A percentile compares a stretch with the other conserved stretches of the same genome.
Conservation (phyloP, 2,888 invertebrate species). For the Meghimatium bilineatum region DNA sequence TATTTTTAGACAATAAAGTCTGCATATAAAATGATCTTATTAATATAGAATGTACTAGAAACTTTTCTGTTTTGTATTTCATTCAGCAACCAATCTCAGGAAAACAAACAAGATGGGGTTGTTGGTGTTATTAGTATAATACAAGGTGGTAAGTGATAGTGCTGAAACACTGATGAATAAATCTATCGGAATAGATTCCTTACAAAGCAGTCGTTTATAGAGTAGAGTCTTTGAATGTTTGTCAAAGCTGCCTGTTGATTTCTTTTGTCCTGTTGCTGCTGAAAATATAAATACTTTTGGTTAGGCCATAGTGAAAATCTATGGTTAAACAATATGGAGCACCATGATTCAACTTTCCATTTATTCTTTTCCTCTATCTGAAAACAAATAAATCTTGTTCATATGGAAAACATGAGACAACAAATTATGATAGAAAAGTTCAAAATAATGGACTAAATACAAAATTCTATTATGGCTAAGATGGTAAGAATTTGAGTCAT, state of each 20-base stretch:
- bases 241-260: constrained; percentile 25
- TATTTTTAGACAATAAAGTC: no score
- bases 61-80: background rate
- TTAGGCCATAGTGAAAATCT: background rate
- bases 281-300: constrained; percentile 29
- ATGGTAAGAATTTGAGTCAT: no score
- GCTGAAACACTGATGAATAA: constrained; percentile 24
- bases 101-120: background rate
- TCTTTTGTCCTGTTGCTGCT: constrained; percentile 24
- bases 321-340: background rate
- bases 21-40: background rate
- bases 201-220: constrained; percentile 46
- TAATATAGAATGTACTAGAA: background rate
- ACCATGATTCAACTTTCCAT: background rate
- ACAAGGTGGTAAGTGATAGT: constrained; percentile 14
- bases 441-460: no score
- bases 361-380: background rate
- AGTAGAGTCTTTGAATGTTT: constrained; percentile 47
- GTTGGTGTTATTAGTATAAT: constrained; percentile 13
- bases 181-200: constrained; percentile 15
- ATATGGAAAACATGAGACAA: no score
- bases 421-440: no score
- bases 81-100: background rate
- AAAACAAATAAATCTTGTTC: background rate
- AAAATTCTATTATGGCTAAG: no score